Percentiles rank a stretch among this genome's conserved stretches.
These are phyloP conservation scores for Volucella inflata DNA, from an alignment of 2,888 invertebrate species.

Conservation along the genomic window DNA sequence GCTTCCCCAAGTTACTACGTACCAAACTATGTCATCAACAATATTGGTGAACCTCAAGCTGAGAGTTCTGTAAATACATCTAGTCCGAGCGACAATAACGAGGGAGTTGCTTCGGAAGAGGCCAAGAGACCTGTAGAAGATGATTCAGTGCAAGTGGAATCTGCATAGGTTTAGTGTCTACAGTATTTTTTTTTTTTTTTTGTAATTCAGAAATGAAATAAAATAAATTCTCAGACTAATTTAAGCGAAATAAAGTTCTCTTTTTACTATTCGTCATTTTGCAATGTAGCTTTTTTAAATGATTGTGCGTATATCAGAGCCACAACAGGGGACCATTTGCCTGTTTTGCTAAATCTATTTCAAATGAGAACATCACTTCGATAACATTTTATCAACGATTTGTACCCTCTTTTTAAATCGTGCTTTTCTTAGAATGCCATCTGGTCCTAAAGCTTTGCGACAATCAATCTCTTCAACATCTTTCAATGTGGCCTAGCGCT, in stretches of 20 bases:
- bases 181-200: not conserved
- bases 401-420: no score
- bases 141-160: slow-evolving; percentile 67
- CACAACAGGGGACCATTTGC: no score
- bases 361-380: no score
- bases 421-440: no score
- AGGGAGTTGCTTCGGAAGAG: slow-evolving; percentile 35
- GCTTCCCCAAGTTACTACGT: slow-evolving; percentile 65
- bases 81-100: slow-evolving; percentile 11
- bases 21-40: slow-evolving; percentile 58
- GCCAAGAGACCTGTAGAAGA: slow-evolving; percentile 40
- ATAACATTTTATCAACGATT: no score
- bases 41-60: slow-evolving; percentile 13
- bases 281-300: no score
- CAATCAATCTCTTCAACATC: no score
- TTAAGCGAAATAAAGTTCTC: not conserved
- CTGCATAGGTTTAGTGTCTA: slow-evolving; percentile 38
- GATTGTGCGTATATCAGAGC: no score
- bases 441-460: no score
- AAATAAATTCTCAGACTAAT: slow-evolving; percentile 2
- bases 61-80: slow-evolving; percentile 19
- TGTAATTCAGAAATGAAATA: slow-evolving; percentile 1
- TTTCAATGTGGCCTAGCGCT: no score
- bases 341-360: no score
- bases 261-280: no score